A percentile compares a stretch with the other conserved stretches of the same genome.
Conservation (phyloP, 1,140 invertebrate genomes). For the Druon quercuslanigerum region DNA sequence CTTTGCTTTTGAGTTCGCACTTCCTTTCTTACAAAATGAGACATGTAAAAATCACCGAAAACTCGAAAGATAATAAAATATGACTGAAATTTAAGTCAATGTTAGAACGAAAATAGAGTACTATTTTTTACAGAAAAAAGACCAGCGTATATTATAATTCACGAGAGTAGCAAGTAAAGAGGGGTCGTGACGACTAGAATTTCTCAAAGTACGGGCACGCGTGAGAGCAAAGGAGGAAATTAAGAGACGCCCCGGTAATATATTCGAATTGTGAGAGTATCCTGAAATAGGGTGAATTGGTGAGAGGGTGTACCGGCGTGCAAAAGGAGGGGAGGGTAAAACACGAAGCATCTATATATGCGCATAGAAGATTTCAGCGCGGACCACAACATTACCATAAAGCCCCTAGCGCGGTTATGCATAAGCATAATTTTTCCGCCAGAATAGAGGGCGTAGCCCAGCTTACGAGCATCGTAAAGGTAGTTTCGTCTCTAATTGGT, state of each 20-base stretch:
- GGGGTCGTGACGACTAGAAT: neutral
- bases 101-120: neutral
- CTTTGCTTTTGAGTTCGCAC: neutral
- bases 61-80: neutral
- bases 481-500: conserved; percentile 68
- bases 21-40: neutral
- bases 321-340: conserved; percentile 51
- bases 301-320: conserved; percentile 34
- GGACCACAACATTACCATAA: conserved; percentile 73
- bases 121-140: too few species aligned
- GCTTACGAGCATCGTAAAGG: conserved; percentile 57
- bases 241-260: conserved; percentile 65
- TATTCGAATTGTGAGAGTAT: conserved; percentile 62
- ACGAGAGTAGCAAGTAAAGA: neutral
- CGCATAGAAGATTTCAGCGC: conserved; percentile 70
- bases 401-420: conserved; percentile 68
- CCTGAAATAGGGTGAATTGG: conserved; percentile 25
- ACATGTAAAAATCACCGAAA: neutral
- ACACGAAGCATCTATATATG: conserved; percentile 60
- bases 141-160: neutral
- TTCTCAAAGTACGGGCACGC: conserved; percentile 38
- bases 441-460: conserved; percentile 54
- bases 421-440: conserved; percentile 72
- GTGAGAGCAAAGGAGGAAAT: conserved; percentile 58
- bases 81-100: neutral